These are phyloP conservation scores for Tromatobia lineatoria DNA, from an alignment of 2,888 invertebrate species.

Conservation along the genomic window DNA sequence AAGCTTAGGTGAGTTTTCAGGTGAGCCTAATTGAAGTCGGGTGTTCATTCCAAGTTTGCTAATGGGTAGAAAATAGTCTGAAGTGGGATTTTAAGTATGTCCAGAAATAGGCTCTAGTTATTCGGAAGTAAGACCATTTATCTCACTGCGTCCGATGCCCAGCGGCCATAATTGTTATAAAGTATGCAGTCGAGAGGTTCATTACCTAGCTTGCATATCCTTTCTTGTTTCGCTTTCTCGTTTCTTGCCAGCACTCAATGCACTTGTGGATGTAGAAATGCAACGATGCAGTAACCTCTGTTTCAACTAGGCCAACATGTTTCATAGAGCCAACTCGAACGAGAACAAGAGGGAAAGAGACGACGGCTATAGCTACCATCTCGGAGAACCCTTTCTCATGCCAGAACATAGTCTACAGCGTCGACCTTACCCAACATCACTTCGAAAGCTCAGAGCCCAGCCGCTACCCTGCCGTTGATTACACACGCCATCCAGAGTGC, in stretches of 20 bases:
- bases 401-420: slow-evolving; percentile 57
- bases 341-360: slow-evolving; percentile 36
- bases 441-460: slow-evolving; percentile 58
- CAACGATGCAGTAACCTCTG: slow-evolving; percentile 53
- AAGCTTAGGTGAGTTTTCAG: neutral
- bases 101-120: no score
- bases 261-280: slow-evolving; percentile 42
- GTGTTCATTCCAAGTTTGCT: neutral
- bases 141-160: neutral
- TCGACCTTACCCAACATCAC: slow-evolving; percentile 44
- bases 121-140: neutral
- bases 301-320: slow-evolving; percentile 55
- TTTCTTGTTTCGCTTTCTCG: slow-evolving; percentile 26
- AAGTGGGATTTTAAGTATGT: neutral
- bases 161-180: neutral
- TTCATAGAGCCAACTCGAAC: slow-evolving; percentile 45
- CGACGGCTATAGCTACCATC: slow-evolving; percentile 52
- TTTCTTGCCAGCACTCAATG: slow-evolving; percentile 28
- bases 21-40: neutral
- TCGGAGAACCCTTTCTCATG: slow-evolving; percentile 57
- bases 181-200: slow-evolving; percentile 29
- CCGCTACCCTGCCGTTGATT: slow-evolving; percentile 71
- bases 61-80: neutral
- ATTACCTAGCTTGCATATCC: slow-evolving; percentile 4
- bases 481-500: slow-evolving; percentile 68